phyloP scores from a whole-genome alignment of 2,113 vertebrate species.

The Leiothrix lutea region DNA sequence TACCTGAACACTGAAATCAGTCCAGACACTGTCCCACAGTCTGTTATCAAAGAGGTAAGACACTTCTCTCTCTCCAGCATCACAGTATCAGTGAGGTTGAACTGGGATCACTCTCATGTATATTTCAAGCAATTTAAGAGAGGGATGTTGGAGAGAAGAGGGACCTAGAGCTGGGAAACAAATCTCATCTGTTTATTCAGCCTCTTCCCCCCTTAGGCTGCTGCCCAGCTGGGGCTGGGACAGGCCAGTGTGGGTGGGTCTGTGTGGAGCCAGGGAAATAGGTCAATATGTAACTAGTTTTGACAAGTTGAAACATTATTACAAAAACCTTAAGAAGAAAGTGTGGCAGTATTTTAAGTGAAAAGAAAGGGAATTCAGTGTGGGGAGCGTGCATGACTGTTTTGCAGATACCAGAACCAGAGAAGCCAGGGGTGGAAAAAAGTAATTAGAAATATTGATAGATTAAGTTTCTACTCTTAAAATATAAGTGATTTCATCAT shows the following conservation, averaged over 20 bases:
- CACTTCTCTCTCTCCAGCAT: background rate
- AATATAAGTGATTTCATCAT: background rate
- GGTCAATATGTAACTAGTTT: background rate
- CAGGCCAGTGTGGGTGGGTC: background rate
- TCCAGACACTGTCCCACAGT: slow-evolving; percentile 79
- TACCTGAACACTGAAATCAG: slow-evolving; percentile 90
- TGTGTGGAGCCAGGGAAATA: background rate
- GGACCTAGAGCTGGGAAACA: background rate
- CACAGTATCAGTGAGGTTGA: background rate
- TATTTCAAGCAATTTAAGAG: background rate
- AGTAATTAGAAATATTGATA: background rate
- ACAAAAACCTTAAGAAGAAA: background rate
- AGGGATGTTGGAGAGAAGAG: background rate
- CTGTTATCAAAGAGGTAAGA: slow-evolving; percentile 82
- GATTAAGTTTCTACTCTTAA: background rate
- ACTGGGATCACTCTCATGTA: background rate
- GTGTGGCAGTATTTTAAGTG: background rate
- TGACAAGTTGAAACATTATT: background rate
- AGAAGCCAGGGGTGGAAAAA: background rate
- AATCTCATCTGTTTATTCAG: rapidly evolving
- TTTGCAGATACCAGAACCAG: background rate
- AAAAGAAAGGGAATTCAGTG: background rate
- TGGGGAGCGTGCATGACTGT: background rate
- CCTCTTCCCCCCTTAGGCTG: background rate
- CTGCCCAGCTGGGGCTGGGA: background rate